Percentiles rank a stretch among this genome's conserved stretches.
Conservation (phyloP, 2,888 invertebrate genomes). For the Hybos culiciformis region DNA sequence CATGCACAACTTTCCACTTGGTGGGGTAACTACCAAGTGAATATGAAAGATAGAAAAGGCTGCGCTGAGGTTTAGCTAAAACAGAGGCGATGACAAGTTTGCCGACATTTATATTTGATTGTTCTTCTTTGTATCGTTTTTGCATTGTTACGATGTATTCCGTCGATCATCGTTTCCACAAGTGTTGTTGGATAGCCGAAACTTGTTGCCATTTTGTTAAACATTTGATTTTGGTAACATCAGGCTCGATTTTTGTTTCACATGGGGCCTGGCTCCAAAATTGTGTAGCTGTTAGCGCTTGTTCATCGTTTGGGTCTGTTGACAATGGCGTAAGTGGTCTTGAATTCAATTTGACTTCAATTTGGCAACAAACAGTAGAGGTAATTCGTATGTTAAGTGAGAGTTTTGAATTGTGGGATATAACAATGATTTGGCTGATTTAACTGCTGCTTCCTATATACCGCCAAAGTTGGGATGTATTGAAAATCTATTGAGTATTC, state of each 20-base stretch:
- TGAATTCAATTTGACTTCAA: background rate
- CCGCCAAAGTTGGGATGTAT: constrained; percentile 13
- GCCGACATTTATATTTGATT: constrained; percentile 3
- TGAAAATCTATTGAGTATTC: constrained; percentile 2
- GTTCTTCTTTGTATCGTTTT: constrained; percentile 6
- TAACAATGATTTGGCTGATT: constrained; percentile 2
- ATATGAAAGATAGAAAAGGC: too few species aligned
- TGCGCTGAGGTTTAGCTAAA: too few species aligned
- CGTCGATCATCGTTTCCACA: constrained; percentile 7
- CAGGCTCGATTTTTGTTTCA: background rate
- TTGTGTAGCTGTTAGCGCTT: background rate
- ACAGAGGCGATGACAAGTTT: constrained; percentile 3
- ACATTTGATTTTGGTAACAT: background rate
- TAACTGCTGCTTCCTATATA: constrained; percentile 10
- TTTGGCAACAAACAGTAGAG: background rate
- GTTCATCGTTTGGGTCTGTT: background rate
- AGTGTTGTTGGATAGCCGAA: constrained; percentile 4
- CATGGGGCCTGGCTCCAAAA: background rate
- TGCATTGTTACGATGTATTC: constrained; percentile 7
- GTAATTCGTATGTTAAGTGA: constrained; percentile 4
- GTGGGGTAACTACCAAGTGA: too few species aligned
- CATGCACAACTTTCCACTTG: too few species aligned
- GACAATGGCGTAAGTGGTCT: constrained; percentile 2
- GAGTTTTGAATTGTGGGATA: background rate
- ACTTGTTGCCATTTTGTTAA: constrained; percentile 7